Evolutionary conservation across 2,797 vertebrate species (phyloP).

Genomic region (Schizothorax lantsangensis): DNA sequence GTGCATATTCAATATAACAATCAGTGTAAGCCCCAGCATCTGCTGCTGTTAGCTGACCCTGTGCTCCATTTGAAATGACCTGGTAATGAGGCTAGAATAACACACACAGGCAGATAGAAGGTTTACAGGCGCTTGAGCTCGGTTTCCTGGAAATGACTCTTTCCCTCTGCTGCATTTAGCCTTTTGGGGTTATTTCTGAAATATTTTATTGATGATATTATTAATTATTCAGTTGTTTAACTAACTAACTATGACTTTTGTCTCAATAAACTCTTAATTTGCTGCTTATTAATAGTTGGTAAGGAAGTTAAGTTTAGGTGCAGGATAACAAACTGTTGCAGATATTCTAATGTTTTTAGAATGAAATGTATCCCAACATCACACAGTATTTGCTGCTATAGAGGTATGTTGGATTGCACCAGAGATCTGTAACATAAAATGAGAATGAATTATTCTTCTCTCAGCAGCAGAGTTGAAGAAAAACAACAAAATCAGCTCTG

Average conservation of each 20-base stretch:
- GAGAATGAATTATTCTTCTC: background rate
- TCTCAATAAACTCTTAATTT: background rate
- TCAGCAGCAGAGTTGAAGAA: background rate
- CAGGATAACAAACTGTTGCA: background rate
- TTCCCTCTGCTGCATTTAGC: background rate
- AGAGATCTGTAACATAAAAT: background rate
- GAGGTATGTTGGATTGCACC: background rate
- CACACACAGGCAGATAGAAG: slow-evolving; percentile 30
- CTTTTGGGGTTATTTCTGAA: background rate
- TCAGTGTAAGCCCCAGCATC: background rate
- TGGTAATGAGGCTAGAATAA: slow-evolving; percentile 41
- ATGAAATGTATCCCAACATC: background rate
- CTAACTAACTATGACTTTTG: background rate
- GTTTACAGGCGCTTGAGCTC: slow-evolving; percentile 21
- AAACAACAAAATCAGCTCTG: slow-evolving; percentile 14
- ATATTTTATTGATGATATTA: background rate
- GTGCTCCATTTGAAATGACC: slow-evolving; percentile 35
- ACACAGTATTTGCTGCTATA: background rate
- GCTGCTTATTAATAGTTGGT: no score
- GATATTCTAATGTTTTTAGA: background rate
- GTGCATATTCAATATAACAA: slow-evolving; percentile 10
- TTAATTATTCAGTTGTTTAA: background rate
- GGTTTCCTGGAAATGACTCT: slow-evolving; percentile 46
- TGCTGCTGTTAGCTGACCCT: slow-evolving; percentile 40
- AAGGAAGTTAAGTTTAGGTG: no score